These are phyloP conservation scores for Trichogramma pretiosum DNA, from an alignment of 1,140 invertebrate genomes.

Conservation along the genomic window DNA sequence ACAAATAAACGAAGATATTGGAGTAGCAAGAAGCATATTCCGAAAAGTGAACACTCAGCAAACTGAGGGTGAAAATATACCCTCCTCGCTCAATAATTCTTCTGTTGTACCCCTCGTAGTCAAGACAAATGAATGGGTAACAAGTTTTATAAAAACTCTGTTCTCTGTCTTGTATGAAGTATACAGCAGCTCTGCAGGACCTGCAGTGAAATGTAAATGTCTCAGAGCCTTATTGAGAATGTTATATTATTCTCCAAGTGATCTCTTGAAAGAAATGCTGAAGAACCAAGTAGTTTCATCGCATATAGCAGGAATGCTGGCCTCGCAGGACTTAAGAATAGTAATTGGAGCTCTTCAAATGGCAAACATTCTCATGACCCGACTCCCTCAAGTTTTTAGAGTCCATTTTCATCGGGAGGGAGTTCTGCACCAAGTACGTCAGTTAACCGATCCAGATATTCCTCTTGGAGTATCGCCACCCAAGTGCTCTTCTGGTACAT, in stretches of 20 bases:
- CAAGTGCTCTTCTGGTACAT: slow-evolving; percentile 46
- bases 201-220: slow-evolving; percentile 93
- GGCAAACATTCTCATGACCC: slow-evolving; percentile 92
- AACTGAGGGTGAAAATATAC: slow-evolving; percentile 40
- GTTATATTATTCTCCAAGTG: slow-evolving; percentile 86
- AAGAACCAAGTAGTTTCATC: slow-evolving; percentile 92
- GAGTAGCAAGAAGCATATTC: slow-evolving; percentile 84
- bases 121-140: slow-evolving; percentile 43
- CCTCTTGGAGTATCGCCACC: slow-evolving; percentile 54
- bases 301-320: slow-evolving; percentile 96
- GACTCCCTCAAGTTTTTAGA: slow-evolving; percentile 87
- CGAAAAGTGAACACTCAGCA: slow-evolving; percentile 51
- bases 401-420: slow-evolving; percentile 92
- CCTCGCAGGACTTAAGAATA: slow-evolving; percentile 88
- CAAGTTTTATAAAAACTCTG: slow-evolving; percentile 74
- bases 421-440: slow-evolving; percentile 83
- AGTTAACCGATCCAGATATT: slow-evolving; percentile 61
- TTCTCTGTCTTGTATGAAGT: slow-evolving; percentile 92
- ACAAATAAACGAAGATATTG: slow-evolving; percentile 96
- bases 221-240: slow-evolving; percentile 89
- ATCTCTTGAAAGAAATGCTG: slow-evolving; percentile 76
- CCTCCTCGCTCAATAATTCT: slow-evolving; percentile 36
- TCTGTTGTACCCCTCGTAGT: slow-evolving; percentile 43
- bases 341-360: slow-evolving; percentile 96
- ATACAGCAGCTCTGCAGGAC: slow-evolving; percentile 93